These are phyloP conservation scores for Spisula subtruncata DNA, from an alignment of 2,888 invertebrate genomes.

Conservation along the genomic window DNA sequence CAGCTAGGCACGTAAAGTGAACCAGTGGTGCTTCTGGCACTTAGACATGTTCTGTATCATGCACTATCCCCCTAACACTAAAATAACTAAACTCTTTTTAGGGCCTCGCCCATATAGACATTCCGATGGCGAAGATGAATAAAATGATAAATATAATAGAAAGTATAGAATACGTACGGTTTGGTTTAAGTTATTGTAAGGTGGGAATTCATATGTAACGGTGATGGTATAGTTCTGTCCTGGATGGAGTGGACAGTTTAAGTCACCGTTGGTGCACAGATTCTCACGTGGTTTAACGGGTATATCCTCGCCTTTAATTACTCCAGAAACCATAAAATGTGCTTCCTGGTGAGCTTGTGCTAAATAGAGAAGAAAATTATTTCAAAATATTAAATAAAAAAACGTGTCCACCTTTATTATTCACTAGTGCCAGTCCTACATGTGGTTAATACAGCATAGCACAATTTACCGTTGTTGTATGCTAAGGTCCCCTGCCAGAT, in stretches of 20 bases:
- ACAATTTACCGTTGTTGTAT: background rate
- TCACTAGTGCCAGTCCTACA: too few relatives aligned
- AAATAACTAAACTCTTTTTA: too few relatives aligned
- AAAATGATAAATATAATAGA: background rate
- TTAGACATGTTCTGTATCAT: too few relatives aligned
- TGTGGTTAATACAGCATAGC: background rate
- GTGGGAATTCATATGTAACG: background rate
- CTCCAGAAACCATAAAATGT: constrained; percentile 11
- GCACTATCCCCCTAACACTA: too few relatives aligned
- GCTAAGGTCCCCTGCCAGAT: too few relatives aligned
- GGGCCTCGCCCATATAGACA: too few relatives aligned
- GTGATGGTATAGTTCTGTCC: background rate
- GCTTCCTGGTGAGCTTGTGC: background rate
- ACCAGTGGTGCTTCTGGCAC: too few relatives aligned
- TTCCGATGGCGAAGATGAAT: too few relatives aligned
- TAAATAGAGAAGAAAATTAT: background rate
- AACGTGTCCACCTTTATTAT: too few relatives aligned
- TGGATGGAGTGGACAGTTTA: constrained; percentile 1
- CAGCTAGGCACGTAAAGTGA: too few relatives aligned
- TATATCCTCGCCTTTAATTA: background rate
- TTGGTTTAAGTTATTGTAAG: background rate
- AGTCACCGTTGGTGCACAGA: background rate
- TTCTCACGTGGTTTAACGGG: constrained; percentile 5
- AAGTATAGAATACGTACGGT: background rate
- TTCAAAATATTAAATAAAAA: too few relatives aligned